These are phyloP conservation scores for Pseudomyrmex flavicornis DNA, from an alignment of 1,140 invertebrate species.

Conservation along the genomic window DNA sequence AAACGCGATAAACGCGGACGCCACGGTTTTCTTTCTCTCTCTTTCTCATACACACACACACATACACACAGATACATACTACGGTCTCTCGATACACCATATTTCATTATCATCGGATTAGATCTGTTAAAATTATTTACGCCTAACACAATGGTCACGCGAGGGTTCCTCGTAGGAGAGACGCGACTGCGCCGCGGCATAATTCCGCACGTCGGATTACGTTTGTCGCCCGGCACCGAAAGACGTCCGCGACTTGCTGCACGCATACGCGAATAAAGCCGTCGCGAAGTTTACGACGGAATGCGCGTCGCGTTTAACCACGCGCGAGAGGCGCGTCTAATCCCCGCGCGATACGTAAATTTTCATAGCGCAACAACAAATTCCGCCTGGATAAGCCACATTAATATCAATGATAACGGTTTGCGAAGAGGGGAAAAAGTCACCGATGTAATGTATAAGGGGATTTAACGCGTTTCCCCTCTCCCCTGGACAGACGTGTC, in stretches of 20 bases:
- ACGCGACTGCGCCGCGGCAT: conserved; percentile 33
- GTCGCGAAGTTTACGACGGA: conserved; percentile 35
- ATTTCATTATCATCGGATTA: conserved; percentile 61
- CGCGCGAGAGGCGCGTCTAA: conserved; percentile 31
- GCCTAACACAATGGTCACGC: conserved; percentile 55
- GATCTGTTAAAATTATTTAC: conserved; percentile 57
- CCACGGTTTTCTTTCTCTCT: conserved; percentile 17
- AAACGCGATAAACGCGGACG: conserved; percentile 58
- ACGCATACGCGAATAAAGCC: conserved; percentile 22
- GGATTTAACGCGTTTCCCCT: conserved; percentile 43
- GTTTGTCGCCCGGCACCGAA: conserved; percentile 31
- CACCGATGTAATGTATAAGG: conserved; percentile 26
- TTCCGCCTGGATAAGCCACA: conserved; percentile 56
- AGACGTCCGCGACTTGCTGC: conserved; percentile 4
- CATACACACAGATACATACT: neutral
- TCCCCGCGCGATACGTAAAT: conserved; percentile 57
- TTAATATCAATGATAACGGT: conserved; percentile 52
- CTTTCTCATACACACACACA: neutral
- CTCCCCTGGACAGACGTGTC: conserved; percentile 9
- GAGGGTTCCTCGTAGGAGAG: conserved; percentile 20
- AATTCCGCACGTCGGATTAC: conserved; percentile 58
- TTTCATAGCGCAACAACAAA: conserved; percentile 53
- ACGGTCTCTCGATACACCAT: conserved; percentile 41
- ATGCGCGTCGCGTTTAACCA: neutral
- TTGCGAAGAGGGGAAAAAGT: neutral